Conservation (phyloP, 2,113 vertebrate species). For the Baryphthengus martii region DNA sequence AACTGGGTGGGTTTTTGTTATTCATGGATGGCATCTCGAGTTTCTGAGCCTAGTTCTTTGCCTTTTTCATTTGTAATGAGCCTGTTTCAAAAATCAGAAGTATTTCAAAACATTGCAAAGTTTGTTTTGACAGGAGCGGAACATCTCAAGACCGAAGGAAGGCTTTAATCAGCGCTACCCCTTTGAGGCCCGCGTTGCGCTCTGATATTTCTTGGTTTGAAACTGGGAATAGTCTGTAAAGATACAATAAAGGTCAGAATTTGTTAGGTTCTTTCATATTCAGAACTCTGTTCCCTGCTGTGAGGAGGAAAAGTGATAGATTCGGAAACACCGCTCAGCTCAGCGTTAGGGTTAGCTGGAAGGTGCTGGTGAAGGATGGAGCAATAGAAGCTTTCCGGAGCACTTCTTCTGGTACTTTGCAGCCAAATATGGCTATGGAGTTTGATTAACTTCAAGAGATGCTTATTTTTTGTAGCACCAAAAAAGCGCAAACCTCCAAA, state of each 20-base stretch:
- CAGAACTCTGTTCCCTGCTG: not conserved
- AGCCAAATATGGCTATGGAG: not conserved
- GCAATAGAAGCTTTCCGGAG: not conserved
- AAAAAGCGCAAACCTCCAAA: not conserved
- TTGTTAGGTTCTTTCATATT: not conserved
- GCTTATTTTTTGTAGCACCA: not conserved
- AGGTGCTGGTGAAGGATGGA: not conserved
- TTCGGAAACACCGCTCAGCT: not conserved
- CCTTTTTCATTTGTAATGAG: slow-evolving; percentile 32
- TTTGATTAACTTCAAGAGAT: not conserved
- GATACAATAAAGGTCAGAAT: slow-evolving; percentile 21
- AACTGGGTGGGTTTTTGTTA: not conserved
- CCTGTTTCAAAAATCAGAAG: slow-evolving; percentile 2
- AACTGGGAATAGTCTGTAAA: slow-evolving; percentile 37
- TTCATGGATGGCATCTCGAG: not conserved
- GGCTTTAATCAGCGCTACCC: slow-evolving; percentile 43
- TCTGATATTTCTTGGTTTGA: slow-evolving; percentile 48
- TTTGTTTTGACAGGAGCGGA: slow-evolving; percentile 59
- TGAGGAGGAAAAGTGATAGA: not conserved
- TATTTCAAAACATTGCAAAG: slow-evolving; percentile 33
- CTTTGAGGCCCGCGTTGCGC: not conserved
- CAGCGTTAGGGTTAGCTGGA: not conserved
- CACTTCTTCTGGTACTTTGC: not conserved
- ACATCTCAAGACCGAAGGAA: not conserved
- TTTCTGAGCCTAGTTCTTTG: not conserved